phyloP scores from a whole-genome alignment of 2,113 vertebrate genomes.

The Gnathonemus echidnorhynchus region DNA sequence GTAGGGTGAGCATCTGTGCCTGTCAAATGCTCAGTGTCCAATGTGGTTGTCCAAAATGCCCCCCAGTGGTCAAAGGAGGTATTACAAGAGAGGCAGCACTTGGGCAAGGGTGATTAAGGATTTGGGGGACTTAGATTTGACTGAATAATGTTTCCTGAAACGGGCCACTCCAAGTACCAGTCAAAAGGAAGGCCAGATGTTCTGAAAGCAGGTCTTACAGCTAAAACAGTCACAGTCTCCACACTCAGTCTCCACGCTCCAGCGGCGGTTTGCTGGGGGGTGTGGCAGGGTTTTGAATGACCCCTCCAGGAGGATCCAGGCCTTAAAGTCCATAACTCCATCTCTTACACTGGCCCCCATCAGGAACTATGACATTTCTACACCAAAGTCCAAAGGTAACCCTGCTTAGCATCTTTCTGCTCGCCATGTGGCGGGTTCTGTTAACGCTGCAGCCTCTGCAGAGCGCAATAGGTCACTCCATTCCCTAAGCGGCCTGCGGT shows the following conservation, averaged over 20 bases:
- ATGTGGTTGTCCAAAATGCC: not conserved
- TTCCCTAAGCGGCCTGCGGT: not conserved
- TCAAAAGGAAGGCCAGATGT: not conserved
- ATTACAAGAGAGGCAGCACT: not conserved
- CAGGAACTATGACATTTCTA: not conserved
- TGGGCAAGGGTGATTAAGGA: not conserved
- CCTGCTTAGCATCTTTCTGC: not conserved
- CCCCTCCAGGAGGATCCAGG: not conserved
- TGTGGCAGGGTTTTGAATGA: not conserved
- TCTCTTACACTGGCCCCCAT: not conserved
- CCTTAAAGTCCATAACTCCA: not conserved
- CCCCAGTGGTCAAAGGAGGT: not conserved
- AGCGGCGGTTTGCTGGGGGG: not conserved
- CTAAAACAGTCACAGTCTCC: not conserved
- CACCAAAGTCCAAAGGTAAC: not conserved
- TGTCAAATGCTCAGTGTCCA: not conserved
- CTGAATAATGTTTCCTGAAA: not conserved
- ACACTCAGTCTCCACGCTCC: not conserved
- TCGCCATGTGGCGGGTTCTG: not conserved
- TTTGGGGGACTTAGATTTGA: not conserved
- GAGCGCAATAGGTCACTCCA: not conserved
- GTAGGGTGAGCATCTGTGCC: not conserved
- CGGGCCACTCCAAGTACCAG: not conserved
- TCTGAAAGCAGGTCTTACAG: not conserved
- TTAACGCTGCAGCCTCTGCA: not conserved